These are phyloP conservation scores for Meandrusa payeni DNA, from an alignment of 2,888 invertebrate genomes.

Conservation along the genomic window DNA sequence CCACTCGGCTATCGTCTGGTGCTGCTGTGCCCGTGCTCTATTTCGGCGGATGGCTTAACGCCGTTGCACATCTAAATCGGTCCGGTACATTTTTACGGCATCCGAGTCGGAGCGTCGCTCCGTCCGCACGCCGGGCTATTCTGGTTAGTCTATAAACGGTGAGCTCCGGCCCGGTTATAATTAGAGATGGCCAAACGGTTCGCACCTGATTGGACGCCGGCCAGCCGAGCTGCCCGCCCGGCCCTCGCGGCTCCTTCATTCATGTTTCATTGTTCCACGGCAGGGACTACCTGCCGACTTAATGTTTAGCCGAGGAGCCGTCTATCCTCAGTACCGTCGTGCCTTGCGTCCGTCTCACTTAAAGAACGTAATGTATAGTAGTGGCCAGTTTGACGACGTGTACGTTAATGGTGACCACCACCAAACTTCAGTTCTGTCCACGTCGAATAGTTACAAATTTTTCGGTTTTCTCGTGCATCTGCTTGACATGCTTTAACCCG, in stretches of 20 bases:
- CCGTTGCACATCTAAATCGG: constrained; percentile 43
- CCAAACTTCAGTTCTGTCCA: too few relatives aligned
- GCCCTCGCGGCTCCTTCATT: constrained; percentile 42
- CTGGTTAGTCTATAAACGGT: constrained; percentile 67
- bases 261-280: constrained; percentile 2
- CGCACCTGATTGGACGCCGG: constrained; percentile 70
- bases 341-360: too few relatives aligned
- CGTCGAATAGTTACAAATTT: too few relatives aligned
- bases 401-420: too few relatives aligned
- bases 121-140: constrained; percentile 58
- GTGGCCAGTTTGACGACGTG: too few relatives aligned
- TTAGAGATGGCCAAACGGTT: constrained; percentile 68
- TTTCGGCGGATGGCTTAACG: constrained; percentile 18
- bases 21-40: too few relatives aligned
- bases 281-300: too few relatives aligned
- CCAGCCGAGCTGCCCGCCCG: constrained; percentile 41
- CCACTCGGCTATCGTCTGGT: too few relatives aligned
- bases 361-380: too few relatives aligned
- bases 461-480: too few relatives aligned
- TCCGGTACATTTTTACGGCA: constrained; percentile 30
- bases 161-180: constrained; percentile 57
- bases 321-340: background rate
- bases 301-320: background rate
- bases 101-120: constrained; percentile 32
- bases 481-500: too few relatives aligned